Base-by-base conservation (phyloP, 2,113 vertebrate genomes). In the Eclectus roratus region DNA sequence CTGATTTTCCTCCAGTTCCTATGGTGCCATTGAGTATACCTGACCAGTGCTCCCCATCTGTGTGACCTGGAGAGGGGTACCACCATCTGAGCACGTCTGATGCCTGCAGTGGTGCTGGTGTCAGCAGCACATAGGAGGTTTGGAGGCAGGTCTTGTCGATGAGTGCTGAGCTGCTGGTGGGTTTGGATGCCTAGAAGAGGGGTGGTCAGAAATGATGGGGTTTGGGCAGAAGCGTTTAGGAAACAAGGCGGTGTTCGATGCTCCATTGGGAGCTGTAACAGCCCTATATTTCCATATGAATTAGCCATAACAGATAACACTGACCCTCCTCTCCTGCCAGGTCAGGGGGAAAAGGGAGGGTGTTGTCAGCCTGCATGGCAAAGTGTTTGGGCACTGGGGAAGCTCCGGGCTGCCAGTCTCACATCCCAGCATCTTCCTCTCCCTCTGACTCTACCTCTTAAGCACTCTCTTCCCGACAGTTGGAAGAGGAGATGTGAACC, bases 401-500 rank as follows among this genome's bases (percentile, higher is more conserved):
- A 91, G 55, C n/a, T 39, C 53, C 35, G 37, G 44, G 33, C 65
- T 53, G 79, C 66, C 80, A 60, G 33, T 56, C 85, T 94, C 84
- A 28, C 19, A 1, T 89, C 73, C 24, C 89, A 73, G 24, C 3
- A 1, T 74, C 63, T 76, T 80, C 80, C 29, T 85, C 49, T 92
- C 43, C 46, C 41, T 89, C 72, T 58, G 44, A 72, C 43, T 93
- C 50, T 64, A 68, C 16, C 56, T 76, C 78, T 94, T 73, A 89
- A 94, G 91, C 41, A 55, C n/a, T 87, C 92, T 93, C 63, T 82
- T 91, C 37, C 64, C 0, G 24, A 55, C 90, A 95, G 85, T 69
- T 93, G 93, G 80, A 85, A 91, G 87, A 81, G 85, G 87, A 95
- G 84, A 92, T 77, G 84, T 92, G 94, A 94, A 93, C 81, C 89